Base-by-base conservation (phyloP, 2,113 vertebrate species). In the Carassius gibelio region DNA sequence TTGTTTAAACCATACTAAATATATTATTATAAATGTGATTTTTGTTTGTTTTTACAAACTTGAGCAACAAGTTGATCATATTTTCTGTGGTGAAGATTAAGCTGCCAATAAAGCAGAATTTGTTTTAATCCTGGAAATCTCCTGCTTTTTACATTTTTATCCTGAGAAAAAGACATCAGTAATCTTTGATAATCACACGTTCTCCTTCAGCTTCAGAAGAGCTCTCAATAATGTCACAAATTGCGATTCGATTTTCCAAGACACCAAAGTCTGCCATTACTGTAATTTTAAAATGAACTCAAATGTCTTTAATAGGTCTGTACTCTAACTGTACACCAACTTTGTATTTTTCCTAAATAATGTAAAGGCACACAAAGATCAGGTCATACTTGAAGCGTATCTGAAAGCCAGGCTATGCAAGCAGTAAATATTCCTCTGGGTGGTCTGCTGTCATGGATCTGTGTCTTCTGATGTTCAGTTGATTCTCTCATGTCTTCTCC, bases 401-500 rank as follows among this genome's bases (percentile, higher is more conserved):
- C 62, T 30, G 62, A 66, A 66, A 66, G 64, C 64, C 26, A 34
- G 14, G 64, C 30, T 30, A 15, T 68, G 64, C 15, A 68, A 34
- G 62, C 62, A 7, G 62, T 66, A 66, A 21, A 71, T 71, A 1
- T 69, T 71, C 15, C 34, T 69, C 30, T 69, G 66, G 14, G 64
- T 30, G 48, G 23, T 55, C 74, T 55, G 48, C 74, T 76, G 23
- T 76, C 17, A 21, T 57, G 50, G 23, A 34, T 34, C 8, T 8
- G 74, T 52, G 23, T 48, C 72, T 75, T 50, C 48, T 50, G 72
- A 50, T 45, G 11, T 76, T 76, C 74, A 57, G 48, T 55, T 17
- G 48, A 77, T 77, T 55, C 50, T 50, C 68, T 52, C 74, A 52
- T 75, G 21, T 75, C 45, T 26, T 75, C 23, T 78, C 26, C 71